phyloP scores from a whole-genome alignment of 2,113 vertebrate genomes.

The Prionailurus viverrinus region DNA sequence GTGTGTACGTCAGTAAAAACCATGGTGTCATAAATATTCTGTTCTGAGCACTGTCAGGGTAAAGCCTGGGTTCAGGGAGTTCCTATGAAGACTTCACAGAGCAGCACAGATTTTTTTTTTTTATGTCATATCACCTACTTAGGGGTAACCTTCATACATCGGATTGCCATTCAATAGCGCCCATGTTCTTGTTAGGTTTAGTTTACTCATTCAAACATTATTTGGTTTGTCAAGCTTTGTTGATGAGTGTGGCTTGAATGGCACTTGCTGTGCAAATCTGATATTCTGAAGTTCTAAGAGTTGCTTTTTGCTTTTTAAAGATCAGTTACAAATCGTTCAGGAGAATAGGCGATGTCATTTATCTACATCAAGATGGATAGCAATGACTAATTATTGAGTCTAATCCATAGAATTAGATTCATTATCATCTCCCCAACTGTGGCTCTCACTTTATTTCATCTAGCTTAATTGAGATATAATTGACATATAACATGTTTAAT shows the following conservation, averaged over 20 bases:
- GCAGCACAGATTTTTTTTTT: background rate
- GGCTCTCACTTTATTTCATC: background rate
- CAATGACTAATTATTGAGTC: background rate
- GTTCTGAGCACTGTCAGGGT: background rate
- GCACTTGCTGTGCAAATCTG: background rate
- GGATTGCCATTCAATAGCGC: background rate
- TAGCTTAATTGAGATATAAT: background rate
- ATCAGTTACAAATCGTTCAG: background rate
- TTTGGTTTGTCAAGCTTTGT: background rate
- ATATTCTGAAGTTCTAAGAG: background rate
- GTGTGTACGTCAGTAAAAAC: background rate
- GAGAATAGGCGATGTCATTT: background rate
- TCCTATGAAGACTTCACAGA: background rate
- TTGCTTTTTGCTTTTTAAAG: constrained; percentile 12
- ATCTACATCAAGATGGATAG: background rate
- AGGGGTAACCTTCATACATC: background rate
- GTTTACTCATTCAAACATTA: background rate
- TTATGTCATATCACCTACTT: background rate
- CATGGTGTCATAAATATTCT: background rate
- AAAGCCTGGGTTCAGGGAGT: background rate
- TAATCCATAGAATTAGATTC: background rate
- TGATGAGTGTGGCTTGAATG: background rate
- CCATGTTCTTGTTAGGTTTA: background rate
- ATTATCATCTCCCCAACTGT: background rate
- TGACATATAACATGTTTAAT: background rate